Percentiles rank a stretch among this genome's conserved stretches.
These are phyloP conservation scores for Microhierax caerulescens DNA, from an alignment of 2,797 vertebrate genomes.

Conservation along the genomic window DNA sequence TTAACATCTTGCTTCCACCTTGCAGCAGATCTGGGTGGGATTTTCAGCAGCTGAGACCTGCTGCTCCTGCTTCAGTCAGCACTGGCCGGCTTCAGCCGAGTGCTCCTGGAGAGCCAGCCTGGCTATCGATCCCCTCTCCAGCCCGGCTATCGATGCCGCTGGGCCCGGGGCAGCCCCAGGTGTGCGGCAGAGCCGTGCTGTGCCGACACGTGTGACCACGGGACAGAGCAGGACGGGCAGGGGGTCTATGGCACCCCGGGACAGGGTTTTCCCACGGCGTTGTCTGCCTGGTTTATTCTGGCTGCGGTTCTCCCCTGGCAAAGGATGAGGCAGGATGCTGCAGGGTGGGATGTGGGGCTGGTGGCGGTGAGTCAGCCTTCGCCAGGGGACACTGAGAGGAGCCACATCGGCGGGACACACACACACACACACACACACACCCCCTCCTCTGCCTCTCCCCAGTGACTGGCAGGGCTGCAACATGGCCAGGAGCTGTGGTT, in stretches of 20 bases:
- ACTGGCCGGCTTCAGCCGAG: not conserved
- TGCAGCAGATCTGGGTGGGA: not conserved
- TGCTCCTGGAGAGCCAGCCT: not conserved
- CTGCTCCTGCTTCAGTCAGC: not conserved
- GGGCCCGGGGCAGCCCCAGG: fast-evolving
- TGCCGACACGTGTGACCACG: fast-evolving
- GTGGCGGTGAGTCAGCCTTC: not conserved
- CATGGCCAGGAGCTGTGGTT: fast-evolving
- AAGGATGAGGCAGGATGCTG: not conserved
- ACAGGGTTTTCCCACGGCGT: not conserved
- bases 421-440: too few species aligned
- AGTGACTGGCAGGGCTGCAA: fast-evolving
- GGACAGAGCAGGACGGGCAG: not conserved
- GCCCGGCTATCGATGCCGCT: fast-evolving
- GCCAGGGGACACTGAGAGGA: not conserved
- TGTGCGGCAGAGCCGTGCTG: not conserved
- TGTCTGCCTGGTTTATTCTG: not conserved
- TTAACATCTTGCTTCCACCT: not conserved
- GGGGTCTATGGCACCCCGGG: not conserved
- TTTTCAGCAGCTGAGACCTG: not conserved
- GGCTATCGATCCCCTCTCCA: not conserved
- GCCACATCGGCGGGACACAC: fast-evolving
- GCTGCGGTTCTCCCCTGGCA: not conserved
- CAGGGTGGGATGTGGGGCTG: not conserved
- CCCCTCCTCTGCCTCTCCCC: not conserved